Conservation (phyloP, 1,140 invertebrate species). For the Amyelois transitella region DNA sequence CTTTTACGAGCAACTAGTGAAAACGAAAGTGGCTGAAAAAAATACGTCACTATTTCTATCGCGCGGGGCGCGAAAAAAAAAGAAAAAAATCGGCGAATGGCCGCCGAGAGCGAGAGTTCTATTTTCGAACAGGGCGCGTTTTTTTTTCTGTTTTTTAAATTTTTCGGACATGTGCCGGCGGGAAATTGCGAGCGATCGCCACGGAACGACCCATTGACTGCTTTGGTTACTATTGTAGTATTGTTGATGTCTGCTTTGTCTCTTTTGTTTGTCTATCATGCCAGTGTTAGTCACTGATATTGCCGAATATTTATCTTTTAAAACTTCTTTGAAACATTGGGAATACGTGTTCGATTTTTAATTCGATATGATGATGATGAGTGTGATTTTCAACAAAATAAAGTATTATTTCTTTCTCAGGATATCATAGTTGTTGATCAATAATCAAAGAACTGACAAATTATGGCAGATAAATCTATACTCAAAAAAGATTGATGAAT, state of each 20-base stretch:
- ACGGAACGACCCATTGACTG: background rate
- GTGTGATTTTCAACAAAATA: no score
- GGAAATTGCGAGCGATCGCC: slow-evolving; percentile 12
- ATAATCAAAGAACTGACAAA: no score
- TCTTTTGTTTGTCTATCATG: background rate
- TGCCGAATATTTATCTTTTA: background rate
- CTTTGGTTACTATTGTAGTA: background rate
- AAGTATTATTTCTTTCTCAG: no score
- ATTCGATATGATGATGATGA: no score
- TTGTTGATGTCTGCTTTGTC: slow-evolving; percentile 1
- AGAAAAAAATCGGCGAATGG: slow-evolving; percentile 49
- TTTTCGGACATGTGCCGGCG: slow-evolving; percentile 35
- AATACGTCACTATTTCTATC: slow-evolving; percentile 71
- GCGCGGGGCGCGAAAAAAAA: slow-evolving; percentile 44
- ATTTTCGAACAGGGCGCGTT: slow-evolving; percentile 57
- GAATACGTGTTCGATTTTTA: no score
- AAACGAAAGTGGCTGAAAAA: slow-evolving; percentile 60
- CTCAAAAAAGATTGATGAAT: no score
- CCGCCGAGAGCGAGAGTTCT: slow-evolving; percentile 59
- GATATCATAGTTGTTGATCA: no score
- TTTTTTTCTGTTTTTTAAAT: slow-evolving; percentile 41
- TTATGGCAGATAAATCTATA: no score
- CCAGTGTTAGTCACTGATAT: background rate
- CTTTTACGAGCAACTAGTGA: slow-evolving; percentile 63
- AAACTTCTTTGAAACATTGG: no score